Conservation (phyloP, 2,113 vertebrate genomes). For the Tragelaphus buxtoni region DNA sequence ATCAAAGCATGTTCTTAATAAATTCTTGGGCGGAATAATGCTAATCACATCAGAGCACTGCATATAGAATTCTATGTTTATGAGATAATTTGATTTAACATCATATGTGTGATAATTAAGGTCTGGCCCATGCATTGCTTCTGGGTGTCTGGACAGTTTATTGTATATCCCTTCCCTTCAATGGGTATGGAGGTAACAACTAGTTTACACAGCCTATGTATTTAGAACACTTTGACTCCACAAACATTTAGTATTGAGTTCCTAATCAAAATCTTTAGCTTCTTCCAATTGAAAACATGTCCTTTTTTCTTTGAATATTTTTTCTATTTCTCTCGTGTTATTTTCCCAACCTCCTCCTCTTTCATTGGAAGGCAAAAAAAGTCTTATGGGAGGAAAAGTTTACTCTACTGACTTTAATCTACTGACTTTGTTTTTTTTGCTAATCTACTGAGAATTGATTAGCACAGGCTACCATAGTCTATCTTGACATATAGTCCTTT, state of each 20-base stretch:
- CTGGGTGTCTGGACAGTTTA: neutral
- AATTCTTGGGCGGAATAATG: constrained; percentile 14
- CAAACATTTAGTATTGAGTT: neutral
- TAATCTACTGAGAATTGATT: neutral
- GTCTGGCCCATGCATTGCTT: neutral
- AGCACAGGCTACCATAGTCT: neutral
- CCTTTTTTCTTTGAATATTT: neutral
- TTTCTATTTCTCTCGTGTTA: neutral
- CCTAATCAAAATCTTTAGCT: neutral
- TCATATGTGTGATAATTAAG: neutral
- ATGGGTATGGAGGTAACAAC: neutral
- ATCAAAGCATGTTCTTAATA: constrained; percentile 29
- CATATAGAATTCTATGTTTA: neutral
- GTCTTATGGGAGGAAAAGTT: neutral
- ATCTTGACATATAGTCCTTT: neutral
- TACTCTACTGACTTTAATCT: neutral
- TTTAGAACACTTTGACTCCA: neutral
- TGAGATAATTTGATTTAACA: neutral
- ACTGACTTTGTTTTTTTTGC: neutral
- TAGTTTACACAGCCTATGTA: neutral
- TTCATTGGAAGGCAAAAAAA: neutral
- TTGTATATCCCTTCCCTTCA: neutral
- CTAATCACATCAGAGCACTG: neutral
- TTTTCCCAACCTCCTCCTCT: neutral
- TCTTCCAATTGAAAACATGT: neutral